Base-by-base conservation (phyloP, 2,888 invertebrate species). In the Magallana nippona region DNA sequence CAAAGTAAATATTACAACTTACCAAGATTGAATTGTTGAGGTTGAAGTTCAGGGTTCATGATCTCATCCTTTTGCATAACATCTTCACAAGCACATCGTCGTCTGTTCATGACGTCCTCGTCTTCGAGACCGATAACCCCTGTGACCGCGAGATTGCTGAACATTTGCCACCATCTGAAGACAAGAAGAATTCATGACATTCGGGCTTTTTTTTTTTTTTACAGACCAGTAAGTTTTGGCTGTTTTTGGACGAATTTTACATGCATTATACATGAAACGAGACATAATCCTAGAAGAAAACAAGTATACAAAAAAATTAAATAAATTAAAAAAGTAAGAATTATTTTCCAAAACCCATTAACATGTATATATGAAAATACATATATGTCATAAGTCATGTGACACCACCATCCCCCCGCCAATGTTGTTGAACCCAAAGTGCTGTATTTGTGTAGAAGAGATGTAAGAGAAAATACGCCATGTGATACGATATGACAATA, bases 121-220 rank as follows among this genome's bases (percentile, higher is more conserved):
- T 92, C 93, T n/a, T 82, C 82, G 10, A 80, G 55, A 87, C 93
- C 89, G 17, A 92, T 63, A 10, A 80, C 58, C 17, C 92, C 92
- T 1, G 92, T 91, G 58, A 84, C 86, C n/a, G 83, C 81, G 27
- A 93, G 58, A 13, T 89, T 86, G 5, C 86, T 88, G 86, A 92
- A 91, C 78, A 85, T 84, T 86, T 93, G 93, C 84, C 91, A 92
- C 44, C 86, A 78, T 79, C 92, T 92, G 86, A 13, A 82, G 44
- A 82, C 10, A 56, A 27, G n/a, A 62, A 11, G 11, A 19, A 19
- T 8, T 19, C n/a, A 10, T 19, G n/a, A 62, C 11, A 11, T 82
- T 55, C 19, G 11, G n/a, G 0, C 0, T 19, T 22, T 19, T 22
- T 22, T 10, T 10, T 19, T 22, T 19, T 22, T 22, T 10, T 10